Percentiles rank a stretch among this genome's conserved stretches.
These are phyloP conservation scores for Zaprionus bogoriensis DNA, from an alignment of 2,888 invertebrate genomes.

Conservation along the genomic window DNA sequence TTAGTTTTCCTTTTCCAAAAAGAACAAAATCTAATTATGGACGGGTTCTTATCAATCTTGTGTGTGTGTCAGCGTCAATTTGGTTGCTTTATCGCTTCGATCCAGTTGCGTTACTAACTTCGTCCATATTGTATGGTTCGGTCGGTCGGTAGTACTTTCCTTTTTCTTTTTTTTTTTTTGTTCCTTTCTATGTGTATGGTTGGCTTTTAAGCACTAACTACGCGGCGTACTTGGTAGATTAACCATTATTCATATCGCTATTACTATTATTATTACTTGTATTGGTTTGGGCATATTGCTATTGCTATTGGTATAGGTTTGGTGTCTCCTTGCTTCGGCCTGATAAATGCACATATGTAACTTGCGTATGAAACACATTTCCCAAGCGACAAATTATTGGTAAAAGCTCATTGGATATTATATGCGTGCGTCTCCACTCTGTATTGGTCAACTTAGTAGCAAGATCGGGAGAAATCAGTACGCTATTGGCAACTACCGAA, in stretches of 20 bases:
- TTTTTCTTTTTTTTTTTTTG: constrained; percentile 5
- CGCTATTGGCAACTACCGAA: constrained; percentile 67
- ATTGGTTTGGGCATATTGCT: background rate
- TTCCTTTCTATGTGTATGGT: constrained; percentile 2
- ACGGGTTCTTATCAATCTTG: constrained; percentile 81
- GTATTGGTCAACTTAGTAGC: constrained; percentile 49
- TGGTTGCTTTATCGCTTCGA: constrained; percentile 36
- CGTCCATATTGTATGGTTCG: constrained; percentile 18
- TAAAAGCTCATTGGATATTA: constrained; percentile 76
- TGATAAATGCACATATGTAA: constrained; percentile 72
- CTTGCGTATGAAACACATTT: constrained; percentile 75
- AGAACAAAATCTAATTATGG: constrained; percentile 77
- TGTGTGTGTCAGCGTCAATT: constrained; percentile 69
- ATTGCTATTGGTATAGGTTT: constrained; percentile 22
- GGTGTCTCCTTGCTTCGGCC: constrained; percentile 23
- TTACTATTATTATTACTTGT: background rate
- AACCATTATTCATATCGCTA: constrained; percentile 23
- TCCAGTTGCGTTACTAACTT: constrained; percentile 12
- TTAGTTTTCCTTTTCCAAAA: constrained; percentile 23
- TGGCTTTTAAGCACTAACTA: constrained; percentile 33
- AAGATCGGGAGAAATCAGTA: constrained; percentile 18
- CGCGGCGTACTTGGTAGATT: constrained; percentile 34
- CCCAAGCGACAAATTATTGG: constrained; percentile 72
- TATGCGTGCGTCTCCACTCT: constrained; percentile 38
- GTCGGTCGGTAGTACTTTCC: constrained; percentile 11